Evolutionary conservation across 2,888 invertebrate species (phyloP), one percentile per base, ranked within the genome.

Genomic region (Asteroscopus sphinx): DNA sequence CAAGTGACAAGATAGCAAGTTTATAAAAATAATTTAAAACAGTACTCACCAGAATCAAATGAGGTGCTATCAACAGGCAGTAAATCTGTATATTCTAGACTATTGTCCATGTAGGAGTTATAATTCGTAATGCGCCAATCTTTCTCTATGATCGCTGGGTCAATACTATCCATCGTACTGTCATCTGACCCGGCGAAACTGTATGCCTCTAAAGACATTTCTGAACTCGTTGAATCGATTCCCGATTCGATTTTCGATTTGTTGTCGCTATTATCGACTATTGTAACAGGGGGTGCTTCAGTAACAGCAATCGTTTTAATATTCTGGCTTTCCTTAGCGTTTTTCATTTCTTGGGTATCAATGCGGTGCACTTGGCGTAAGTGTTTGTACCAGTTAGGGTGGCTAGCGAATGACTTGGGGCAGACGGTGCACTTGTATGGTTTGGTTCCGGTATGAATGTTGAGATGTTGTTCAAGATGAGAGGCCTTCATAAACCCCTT

Each of bases 321-420:
- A 35, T 36, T 48, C 3, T 21, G 35, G n/a, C 44, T 51, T 3
- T 63, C 33, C 15, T 63, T 57, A 4, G 25, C 16, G 15, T 25
- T 60, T 59, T 66, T 64, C 4, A 46, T 28, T 9, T 66, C 59
- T 32, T 57, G 76, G 8, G 80, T 82, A 16, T 83, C 81, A 13
- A 85, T 73, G 2, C 86, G 82, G 59, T 93, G 93, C 59, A 89
- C 79, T 42, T 85, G 83, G 0, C 73, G 77, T 47, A 95, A 87
- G 75, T 96, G 96, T 77, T 96, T 96, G 64, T 88, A 81, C 90
- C 94, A 95, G 78, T 96, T 96, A 1, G 95, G 95, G 60, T 94
- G 92, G 72, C 91, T 93, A 30, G 95, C 93, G 77, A 96, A 96
- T 0, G 92, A 87, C 46, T 94, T 94, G 16, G 93, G 89, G 76